Base-by-base conservation (phyloP, 2,797 vertebrate species). In the Avahi laniger region DNA sequence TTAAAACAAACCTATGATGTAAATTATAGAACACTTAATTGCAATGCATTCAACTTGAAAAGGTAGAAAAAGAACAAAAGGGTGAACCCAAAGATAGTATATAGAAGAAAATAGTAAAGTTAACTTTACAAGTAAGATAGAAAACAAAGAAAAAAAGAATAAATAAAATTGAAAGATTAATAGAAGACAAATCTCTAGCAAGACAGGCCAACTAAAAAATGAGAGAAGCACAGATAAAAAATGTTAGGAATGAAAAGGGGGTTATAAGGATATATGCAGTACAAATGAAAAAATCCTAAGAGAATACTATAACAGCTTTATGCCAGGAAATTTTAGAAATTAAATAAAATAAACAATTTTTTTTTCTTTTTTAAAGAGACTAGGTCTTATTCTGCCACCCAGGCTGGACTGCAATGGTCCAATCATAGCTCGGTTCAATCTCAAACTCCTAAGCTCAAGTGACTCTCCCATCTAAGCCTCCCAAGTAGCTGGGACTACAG, bases 11-110 rank as follows among this genome's bases (percentile, higher is more conserved):
- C 10, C 20, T 38, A 61, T 52, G 12, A 75, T 82, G 81, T 38
- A 91, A 82, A 54, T 63, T 87, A 87, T 2, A 75, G 24, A 94
- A 59, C 28, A 87, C 33, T 93, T 93, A 87, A 48, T 17, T 96
- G 69, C 7, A 67, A 57, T 46, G 12, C 59, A 57, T 57, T 76
- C 52, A 43, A 24, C 18, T 61, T 83, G 73, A 92, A 83, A 75
- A 91, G 7, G 81, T 18, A 67, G n/a, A 15, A 90, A 92, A 63
- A 63, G 12, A 82, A 57, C 69, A 94, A n/a, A n/a, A 85, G 46
- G 85, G 85, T 65, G 57, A 87, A 33, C 46, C 46, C 50, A 81
- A 87, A 76, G 22, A 52, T 14, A 61, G 12, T 43, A 41, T 70
- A 63, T 1, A 67, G 52, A 73, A 79, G 65, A 92, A 87, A 81